These are phyloP conservation scores for Drosophila quasianomalipes DNA, from an alignment of 2,888 invertebrate genomes.

Conservation along the genomic window DNA sequence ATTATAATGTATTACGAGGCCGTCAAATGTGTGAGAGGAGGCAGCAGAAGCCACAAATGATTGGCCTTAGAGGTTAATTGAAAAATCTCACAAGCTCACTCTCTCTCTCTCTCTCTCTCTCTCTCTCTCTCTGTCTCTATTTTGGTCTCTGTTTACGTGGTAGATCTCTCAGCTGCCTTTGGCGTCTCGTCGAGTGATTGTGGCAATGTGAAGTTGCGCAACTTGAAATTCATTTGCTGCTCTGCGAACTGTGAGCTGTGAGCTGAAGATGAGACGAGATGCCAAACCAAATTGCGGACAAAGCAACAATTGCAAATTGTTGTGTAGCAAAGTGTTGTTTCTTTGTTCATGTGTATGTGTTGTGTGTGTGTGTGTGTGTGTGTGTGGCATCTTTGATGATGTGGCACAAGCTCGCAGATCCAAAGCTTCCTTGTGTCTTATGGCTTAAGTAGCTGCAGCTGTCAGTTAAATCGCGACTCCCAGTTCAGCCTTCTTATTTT, in stretches of 20 bases:
- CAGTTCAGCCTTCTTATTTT: slow-evolving; percentile 51
- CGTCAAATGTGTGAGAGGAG: slow-evolving; percentile 14
- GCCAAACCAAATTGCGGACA: slow-evolving; percentile 55
- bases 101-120: not conserved
- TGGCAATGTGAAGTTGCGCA: slow-evolving; percentile 64
- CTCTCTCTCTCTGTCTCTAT: not conserved
- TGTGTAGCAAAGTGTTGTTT: slow-evolving; percentile 61
- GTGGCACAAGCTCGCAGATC: slow-evolving; percentile 38
- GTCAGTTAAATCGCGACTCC: slow-evolving; percentile 22
- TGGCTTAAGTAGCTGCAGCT: slow-evolving; percentile 50
- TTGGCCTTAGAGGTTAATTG: slow-evolving; percentile 73
- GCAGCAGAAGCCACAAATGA: slow-evolving; percentile 35
- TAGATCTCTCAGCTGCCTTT: slow-evolving; percentile 10
- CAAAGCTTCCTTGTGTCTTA: slow-evolving; percentile 48
- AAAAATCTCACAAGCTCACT: slow-evolving; percentile 58
- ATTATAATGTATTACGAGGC: slow-evolving; percentile 38
- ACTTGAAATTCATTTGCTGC: slow-evolving; percentile 47
- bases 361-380: slow-evolving; percentile 21
- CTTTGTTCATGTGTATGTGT: slow-evolving; percentile 13
- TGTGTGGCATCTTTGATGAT: slow-evolving; percentile 46
- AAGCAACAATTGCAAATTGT: slow-evolving; percentile 79
- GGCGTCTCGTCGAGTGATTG: slow-evolving; percentile 39
- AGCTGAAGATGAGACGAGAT: slow-evolving; percentile 21
- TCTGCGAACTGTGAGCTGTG: slow-evolving; percentile 5
- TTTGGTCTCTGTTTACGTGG: slow-evolving; percentile 7